Evolutionary conservation across 2,797 vertebrate genomes (phyloP), one percentile per base, ranked within the genome.

Genomic region (Columba guinea): DNA sequence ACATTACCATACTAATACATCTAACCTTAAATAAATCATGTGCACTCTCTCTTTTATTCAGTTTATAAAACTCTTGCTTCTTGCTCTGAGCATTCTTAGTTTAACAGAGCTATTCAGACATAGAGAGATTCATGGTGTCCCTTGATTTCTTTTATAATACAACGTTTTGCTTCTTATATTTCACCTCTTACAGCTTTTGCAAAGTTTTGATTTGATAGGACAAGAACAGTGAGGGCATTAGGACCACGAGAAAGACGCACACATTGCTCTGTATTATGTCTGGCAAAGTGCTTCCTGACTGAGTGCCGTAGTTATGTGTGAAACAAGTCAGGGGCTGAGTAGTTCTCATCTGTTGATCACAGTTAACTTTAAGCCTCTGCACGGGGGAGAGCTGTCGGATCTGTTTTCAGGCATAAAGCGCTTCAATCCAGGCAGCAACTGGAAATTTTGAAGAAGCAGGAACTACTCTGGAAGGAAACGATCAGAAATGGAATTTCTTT

Each of bases 261-360:
- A 69, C 95, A 46, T 87, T 96, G 96, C 96, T 97, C 87, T 65
- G 81, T 90, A 91, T 92, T 92, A 95, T 94, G 94, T 98, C 98
- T 98, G 98, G 97, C 98, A 97, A 96, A 95, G 95, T 79, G 96
- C 93, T 96, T 95, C 77, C 75, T 84, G 94, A 91, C 96, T 89
- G 93, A 96, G 96, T 93, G 76, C 87, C 22, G 62, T 90, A 97
- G 95, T 94, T 96, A 82, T 94, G 97, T 97, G 96, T 97, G 97
- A 98, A 97, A 97, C 96, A 88, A 98, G 96, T 94, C 94, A 96
- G 96, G 95, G 95, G 75, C 97, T 49, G 95, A 94, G 95, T 96
- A 95, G 96, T 97, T 97, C 96, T 94, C 97, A 98, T 98, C 97
- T 98, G 97, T 97, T 97, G 97, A 97, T 98, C 97, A 83, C 97